phyloP scores from a whole-genome alignment of 2,113 vertebrate genomes.

The Rattus rattus region DNA sequence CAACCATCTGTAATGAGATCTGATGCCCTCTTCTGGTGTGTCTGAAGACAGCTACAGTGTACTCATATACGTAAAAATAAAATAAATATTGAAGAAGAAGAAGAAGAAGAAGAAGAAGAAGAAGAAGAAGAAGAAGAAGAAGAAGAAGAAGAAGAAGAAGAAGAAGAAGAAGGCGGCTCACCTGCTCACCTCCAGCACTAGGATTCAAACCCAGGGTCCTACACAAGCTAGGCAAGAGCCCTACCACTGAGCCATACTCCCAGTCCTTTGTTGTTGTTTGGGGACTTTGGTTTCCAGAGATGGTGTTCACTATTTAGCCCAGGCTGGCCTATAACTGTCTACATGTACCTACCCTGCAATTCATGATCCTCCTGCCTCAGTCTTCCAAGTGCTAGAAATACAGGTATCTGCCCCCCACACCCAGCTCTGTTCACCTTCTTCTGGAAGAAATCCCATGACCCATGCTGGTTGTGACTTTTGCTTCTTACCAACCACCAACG shows the following conservation, averaged over 20 bases:
- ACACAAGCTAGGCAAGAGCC: background rate
- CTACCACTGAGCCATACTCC: background rate
- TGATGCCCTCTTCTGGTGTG: too few relatives aligned
- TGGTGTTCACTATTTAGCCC: background rate
- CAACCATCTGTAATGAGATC: too few relatives aligned
- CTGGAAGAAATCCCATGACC: background rate
- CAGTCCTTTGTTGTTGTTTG: background rate
- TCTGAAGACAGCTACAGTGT: too few relatives aligned
- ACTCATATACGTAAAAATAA: too few relatives aligned
- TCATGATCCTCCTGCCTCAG: background rate
- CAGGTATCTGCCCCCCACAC: too few relatives aligned
- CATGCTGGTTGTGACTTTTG: background rate
- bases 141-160: too few relatives aligned
- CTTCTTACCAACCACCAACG: background rate
- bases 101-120: too few relatives aligned
- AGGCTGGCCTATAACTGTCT: background rate
- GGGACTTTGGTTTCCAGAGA: background rate
- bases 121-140: too few relatives aligned
- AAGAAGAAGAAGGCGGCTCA: too few relatives aligned
- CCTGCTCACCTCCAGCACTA: background rate
- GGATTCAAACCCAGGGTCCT: background rate
- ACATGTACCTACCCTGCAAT: background rate
- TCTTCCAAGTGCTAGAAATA: background rate
- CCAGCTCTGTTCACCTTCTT: conserved; percentile 1
- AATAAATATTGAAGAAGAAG: too few relatives aligned